Evolutionary conservation across 2,888 invertebrate genomes (phyloP).

Genomic region (Panopea generosa): DNA sequence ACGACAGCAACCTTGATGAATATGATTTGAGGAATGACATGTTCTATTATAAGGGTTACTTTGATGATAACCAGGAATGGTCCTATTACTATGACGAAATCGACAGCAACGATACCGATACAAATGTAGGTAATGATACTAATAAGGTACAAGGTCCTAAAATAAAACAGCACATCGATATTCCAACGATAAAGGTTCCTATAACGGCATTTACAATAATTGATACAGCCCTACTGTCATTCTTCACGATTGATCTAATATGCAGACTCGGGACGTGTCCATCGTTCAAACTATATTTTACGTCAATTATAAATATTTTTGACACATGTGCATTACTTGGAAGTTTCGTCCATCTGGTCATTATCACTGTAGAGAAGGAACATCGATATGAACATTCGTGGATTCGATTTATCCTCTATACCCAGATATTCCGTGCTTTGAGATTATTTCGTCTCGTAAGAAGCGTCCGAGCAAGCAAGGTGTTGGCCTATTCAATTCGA

Average conservation of each 20-base stretch:
- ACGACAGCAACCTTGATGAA: slow-evolving; percentile 5
- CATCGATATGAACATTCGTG: slow-evolving; percentile 25
- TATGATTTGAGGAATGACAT: too few relatives aligned
- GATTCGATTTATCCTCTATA: slow-evolving; percentile 30
- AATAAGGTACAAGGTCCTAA: too few relatives aligned
- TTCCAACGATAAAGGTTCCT: too few relatives aligned
- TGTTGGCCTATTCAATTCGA: slow-evolving; percentile 40
- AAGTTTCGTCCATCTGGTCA: slow-evolving; percentile 27
- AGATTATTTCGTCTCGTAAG: slow-evolving; percentile 53
- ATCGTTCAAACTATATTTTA: slow-evolving; percentile 35
- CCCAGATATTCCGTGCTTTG: slow-evolving; percentile 50
- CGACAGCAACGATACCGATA: too few relatives aligned
- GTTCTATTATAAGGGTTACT: slow-evolving; percentile 2
- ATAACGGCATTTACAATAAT: too few relatives aligned
- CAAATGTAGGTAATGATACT: too few relatives aligned
- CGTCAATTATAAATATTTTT: slow-evolving; percentile 38
- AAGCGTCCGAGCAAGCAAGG: slow-evolving; percentile 51
- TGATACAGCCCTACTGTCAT: slow-evolving; percentile 18
- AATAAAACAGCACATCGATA: too few relatives aligned
- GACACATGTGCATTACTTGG: slow-evolving; percentile 46
- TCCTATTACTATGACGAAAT: slow-evolving; percentile 1
- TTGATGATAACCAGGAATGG: neutral
- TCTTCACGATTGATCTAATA: slow-evolving; percentile 49
- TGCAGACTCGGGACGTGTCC: slow-evolving; percentile 46
- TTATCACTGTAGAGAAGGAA: slow-evolving; percentile 1